phyloP scores from a whole-genome alignment of 2,888 invertebrate genomes.

The Hydrotaea cyrtoneurina region DNA sequence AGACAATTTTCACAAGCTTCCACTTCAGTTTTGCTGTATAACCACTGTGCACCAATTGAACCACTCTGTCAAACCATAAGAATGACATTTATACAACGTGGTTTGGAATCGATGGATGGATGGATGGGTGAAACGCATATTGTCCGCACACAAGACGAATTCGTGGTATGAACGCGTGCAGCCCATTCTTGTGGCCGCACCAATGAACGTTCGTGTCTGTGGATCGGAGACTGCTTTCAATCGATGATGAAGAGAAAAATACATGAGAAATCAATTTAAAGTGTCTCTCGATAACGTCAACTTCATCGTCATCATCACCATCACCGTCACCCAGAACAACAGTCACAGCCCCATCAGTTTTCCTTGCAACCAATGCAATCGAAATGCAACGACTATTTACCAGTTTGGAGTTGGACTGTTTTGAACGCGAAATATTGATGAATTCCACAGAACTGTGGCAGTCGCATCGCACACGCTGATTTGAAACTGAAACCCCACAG shows the following conservation, averaged over 20 bases:
- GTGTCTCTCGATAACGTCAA: conserved; percentile 76
- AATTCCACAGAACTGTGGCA: conserved; percentile 74
- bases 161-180: conserved; percentile 44
- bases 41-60: conserved; percentile 41
- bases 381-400: conserved; percentile 44
- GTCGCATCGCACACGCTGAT: conserved; percentile 66
- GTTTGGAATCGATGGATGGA: conserved; percentile 11
- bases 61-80: conserved; percentile 57
- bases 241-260: conserved; percentile 54
- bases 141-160: conserved; percentile 58
- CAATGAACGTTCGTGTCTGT: neutral
- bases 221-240: neutral
- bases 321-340: conserved; percentile 19
- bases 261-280: conserved; percentile 72
- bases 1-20: too few species aligned
- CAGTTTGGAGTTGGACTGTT: conserved; percentile 34
- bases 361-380: conserved; percentile 18
- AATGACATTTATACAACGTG: conserved; percentile 53
- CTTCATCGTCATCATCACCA: conserved; percentile 43
- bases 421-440: conserved; percentile 60
- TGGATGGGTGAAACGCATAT: conserved; percentile 12
- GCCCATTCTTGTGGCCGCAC: conserved; percentile 17
- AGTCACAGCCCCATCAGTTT: conserved; percentile 56
- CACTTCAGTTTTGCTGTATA: too few species aligned
- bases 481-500: conserved; percentile 25